Evolutionary conservation across 2,113 vertebrate genomes (phyloP), one percentile per base, ranked within the genome.

Genomic region (Riparia riparia): DNA sequence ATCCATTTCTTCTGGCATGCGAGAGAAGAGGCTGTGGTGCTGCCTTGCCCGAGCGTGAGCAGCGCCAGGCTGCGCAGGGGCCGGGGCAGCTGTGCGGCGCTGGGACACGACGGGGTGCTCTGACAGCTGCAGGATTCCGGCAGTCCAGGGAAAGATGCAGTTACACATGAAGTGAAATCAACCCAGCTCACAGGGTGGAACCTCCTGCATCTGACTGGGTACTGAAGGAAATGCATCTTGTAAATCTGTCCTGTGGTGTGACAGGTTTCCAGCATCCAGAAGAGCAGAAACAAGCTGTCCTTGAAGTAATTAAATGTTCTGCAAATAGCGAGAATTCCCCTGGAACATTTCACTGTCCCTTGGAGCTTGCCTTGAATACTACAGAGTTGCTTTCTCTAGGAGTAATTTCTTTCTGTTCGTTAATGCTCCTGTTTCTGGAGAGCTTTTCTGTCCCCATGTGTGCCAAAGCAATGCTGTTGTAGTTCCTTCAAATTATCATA

Each of bases 221-320:
- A 17, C 50, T 28, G 76, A 53, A 34, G 42, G 61, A 84, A 45
- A 77, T 49, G 1, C 1, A 12, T 69, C 70, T 70, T 61, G 37
- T 86, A 57, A 65, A 58, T 64, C 66, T 2, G 5, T 78, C 39
- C 76, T 47, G 32, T 41, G 47, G 32, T 1, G 2, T 81, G 86
- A 70, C 64, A 89, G 64, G 89, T 89, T 92, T 78, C 54, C 24
- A 47, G 68, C 28, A 45, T 93, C 65, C 74, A 90, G 74, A 80
- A 65, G 51, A 88, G 82, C 74, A 91, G 84, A 79, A 94, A 76
- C 54, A 91, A 91, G 66, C 66, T 70, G 42, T 94, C 54, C 74
- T 89, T 87, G 66, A 94, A 78, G 53, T 81, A 53, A 86, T 83
- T 56, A 78, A 89, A 24, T 47, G 22, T 80, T 95, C 84, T 80